phyloP scores from a whole-genome alignment of 2,113 vertebrate genomes.

The Tragulus kanchil region DNA sequence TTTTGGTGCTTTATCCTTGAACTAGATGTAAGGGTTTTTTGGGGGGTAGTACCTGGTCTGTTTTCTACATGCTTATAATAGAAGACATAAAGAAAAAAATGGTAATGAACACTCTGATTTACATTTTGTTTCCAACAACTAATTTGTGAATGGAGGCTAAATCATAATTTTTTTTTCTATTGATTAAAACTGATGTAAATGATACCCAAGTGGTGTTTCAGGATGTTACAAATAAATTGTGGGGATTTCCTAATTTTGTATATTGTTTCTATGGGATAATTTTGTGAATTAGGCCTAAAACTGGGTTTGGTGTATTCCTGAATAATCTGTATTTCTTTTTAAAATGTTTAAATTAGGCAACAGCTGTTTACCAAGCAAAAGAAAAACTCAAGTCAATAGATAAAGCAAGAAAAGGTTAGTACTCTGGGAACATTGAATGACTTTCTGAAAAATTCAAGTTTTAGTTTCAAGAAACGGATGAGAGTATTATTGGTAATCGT shows the following conservation, averaged over 20 bases:
- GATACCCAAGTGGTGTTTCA: background rate
- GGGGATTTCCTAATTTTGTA: background rate
- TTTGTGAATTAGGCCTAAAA: constrained; percentile 39
- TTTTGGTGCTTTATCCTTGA: constrained; percentile 18
- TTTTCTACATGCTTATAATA: background rate
- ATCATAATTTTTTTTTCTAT: background rate
- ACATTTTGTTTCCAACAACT: background rate
- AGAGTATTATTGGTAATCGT: background rate
- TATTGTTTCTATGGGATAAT: background rate
- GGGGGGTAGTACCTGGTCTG: background rate
- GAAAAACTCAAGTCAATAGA: constrained; percentile 99
- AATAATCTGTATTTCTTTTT: constrained; percentile 72
- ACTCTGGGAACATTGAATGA: background rate
- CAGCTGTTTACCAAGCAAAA: constrained; percentile 99
- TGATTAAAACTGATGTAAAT: background rate
- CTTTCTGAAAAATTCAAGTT: constrained; percentile 30
- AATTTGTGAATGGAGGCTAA: background rate
- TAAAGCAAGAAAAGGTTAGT: constrained; percentile 96
- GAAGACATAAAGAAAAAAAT: background rate
- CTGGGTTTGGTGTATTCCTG: background rate
- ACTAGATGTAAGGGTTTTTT: background rate
- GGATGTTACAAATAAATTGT: background rate
- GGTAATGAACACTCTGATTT: background rate
- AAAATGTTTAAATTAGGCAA: constrained; percentile 91
- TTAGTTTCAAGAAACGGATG: constrained; percentile 25